Percentiles rank a stretch among this genome's conserved stretches.
These are phyloP conservation scores for Silvanus unidentatus DNA, from an alignment of 2,888 invertebrate genomes.

Conservation along the genomic window DNA sequence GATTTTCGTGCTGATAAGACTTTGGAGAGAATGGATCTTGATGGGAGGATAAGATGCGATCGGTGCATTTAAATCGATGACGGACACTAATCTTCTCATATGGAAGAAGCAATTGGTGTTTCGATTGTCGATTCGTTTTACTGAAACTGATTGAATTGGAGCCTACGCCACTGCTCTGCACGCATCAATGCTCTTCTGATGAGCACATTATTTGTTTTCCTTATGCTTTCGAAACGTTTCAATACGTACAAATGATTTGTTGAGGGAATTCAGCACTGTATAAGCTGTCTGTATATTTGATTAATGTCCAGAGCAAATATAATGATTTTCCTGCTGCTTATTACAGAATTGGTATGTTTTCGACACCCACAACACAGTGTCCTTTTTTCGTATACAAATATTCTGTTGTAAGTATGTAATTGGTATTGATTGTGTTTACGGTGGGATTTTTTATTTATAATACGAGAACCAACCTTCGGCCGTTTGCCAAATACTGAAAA, in stretches of 20 bases:
- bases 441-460: not conserved
- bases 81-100: no score
- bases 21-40: no score
- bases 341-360: not conserved
- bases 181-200: slow-evolving; percentile 16
- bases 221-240: slow-evolving; percentile 9
- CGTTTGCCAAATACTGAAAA: slow-evolving; percentile 22
- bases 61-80: no score
- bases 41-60: no score
- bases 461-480: slow-evolving; percentile 17
- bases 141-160: no score
- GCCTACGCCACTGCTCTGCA: no score
- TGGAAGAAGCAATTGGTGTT: no score
- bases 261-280: slow-evolving; percentile 17
- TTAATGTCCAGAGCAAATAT: slow-evolving; percentile 8
- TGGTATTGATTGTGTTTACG: not conserved
- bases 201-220: slow-evolving; percentile 12
- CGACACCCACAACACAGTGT: no score
- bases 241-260: slow-evolving; percentile 21
- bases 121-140: no score
- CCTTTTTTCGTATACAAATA: not conserved
- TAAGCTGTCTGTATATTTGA: slow-evolving; percentile 19
- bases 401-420: not conserved
- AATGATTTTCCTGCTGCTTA: not conserved
- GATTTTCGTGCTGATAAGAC: no score